Evolutionary conservation across 2,888 invertebrate genomes (phyloP), one percentile per base, ranked within the genome.

Genomic region (Caenorhabditis panamensis): DNA sequence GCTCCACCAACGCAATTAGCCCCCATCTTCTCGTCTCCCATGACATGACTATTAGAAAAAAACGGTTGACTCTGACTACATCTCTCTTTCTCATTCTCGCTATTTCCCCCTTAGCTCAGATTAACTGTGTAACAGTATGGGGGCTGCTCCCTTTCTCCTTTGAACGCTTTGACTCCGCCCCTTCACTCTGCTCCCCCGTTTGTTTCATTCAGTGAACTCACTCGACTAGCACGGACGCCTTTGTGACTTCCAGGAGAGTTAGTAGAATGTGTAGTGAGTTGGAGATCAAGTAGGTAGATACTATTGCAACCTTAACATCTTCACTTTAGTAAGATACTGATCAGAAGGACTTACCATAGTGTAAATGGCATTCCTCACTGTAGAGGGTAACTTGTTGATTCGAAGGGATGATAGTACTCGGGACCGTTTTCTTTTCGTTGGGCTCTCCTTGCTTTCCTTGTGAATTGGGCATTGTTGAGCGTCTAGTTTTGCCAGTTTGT

Each of bases 281-380:
- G 26, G 87, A 89, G 41, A 86, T 71, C 49, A 89, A 61, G 63
- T 89, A 88, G 16, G 87, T 82, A 13, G 84, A 79, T 13, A 89
- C 87, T 36, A 89, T 88, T 3, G 84, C 86, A 9, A 88, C 82
- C 84, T 84, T 51, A 31, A 84, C 58, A 9, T 31, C 31, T 6
- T 6, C 4, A 4, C 9, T 31, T 31, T 4, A 31, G 5, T 9
- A 4, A 5, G 9, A 24, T 18, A 9, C 9, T 36, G 53, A 16
- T 58, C 49, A n/a, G 2, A 4, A 44, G 0, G 13, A 16, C 66
- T 72, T 24, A 82, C 84, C 82, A 89, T 89, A 31, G 88, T 87
- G 54, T 84, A 83, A 22, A 88, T 86, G 3, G 88, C 88, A 51
- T 88, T 85, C 22, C 85, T 53, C 11, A 86, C 84, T 37, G 72